phyloP scores from a whole-genome alignment of 2,888 invertebrate species.

The Drosophila limbata region DNA sequence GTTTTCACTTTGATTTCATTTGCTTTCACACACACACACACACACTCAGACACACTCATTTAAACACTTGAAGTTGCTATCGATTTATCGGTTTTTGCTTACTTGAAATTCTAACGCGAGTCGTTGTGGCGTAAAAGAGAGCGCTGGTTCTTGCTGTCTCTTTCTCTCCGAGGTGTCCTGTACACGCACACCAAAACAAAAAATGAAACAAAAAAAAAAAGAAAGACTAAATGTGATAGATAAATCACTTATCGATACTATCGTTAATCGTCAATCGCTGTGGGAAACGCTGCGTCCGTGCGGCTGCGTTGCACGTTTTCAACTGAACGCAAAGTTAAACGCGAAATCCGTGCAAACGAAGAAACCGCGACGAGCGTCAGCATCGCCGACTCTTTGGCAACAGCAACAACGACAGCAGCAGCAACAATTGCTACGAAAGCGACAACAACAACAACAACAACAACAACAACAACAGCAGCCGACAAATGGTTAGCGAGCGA shows the following conservation, averaged over 20 bases:
- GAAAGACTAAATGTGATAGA: not conserved
- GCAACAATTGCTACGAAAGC: constrained; percentile 33
- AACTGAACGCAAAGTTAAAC: constrained; percentile 73
- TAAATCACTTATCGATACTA: constrained; percentile 22
- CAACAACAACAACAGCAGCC: too few relatives aligned
- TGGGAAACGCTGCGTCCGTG: constrained; percentile 66
- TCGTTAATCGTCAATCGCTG: constrained; percentile 40
- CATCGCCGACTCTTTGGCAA: constrained; percentile 57
- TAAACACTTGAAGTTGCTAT: not conserved
- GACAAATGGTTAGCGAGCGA: constrained; percentile 31
- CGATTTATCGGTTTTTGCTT: constrained; percentile 44
- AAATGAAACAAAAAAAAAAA: constrained; percentile 13
- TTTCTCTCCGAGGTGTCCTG: constrained; percentile 33
- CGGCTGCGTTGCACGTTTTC: constrained; percentile 78
- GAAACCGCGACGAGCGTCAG: constrained; percentile 41
- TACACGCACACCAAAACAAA: constrained; percentile 35
- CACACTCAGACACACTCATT: not conserved
- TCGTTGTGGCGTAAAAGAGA: not conserved
- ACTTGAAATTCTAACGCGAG: constrained; percentile 59
- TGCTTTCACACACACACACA: constrained; percentile 34
- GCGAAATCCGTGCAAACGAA: constrained; percentile 70
- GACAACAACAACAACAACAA: constrained; percentile 21
- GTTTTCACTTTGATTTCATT: constrained; percentile 48
- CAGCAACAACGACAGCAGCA: constrained; percentile 30
- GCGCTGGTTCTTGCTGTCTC: not conserved